Base-by-base conservation (phyloP, 2,888 invertebrate species). In the Pseudococcus jackbeardsleyi region DNA sequence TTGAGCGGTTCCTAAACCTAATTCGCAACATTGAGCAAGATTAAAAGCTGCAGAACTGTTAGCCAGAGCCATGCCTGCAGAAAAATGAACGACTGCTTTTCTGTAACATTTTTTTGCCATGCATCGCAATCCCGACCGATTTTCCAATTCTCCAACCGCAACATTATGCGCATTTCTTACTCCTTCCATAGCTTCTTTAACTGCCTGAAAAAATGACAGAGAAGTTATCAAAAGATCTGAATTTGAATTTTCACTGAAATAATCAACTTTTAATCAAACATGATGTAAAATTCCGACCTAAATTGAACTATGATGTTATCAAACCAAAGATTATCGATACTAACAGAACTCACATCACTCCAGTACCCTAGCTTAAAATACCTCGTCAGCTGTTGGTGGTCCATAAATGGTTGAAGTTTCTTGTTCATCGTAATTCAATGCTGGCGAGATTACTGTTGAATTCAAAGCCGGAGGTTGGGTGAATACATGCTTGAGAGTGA, bases 21-120 rank as follows among this genome's bases (percentile, higher is more conserved):
- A 92, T 91, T 95, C 95, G 91, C 95, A 94, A 90, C 95, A 95
- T 46, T 95, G 90, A 1, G 94, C 95, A 89, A 95, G 92, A 91
- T 95, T 95, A 90, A 94, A 95, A 89, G 94, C 92, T 50, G 95
- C 95, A 89, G 93, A 93, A 86, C 93, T 92, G 91, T 94, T 93
- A 89, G 93, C 93, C 85, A 94, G 92, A 90, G 92, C 92, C 26
- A 94, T 93, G 89, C 94, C 94, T 89, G 92, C 93, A 90, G 91
- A 90, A 90, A 93, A 92, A 90, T 94, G 94, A 84, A 93, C 91
- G 88, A 94, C 91, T 89, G 93, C 94, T 89, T 94, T 92, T 72
- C 93, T 92, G 90, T 93, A 93, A 90, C 93, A 92, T 64, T 93
- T 93, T 90, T 93, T 93, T 90, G 94, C 92, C 90, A 94, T 92